Conservation (phyloP, 2,113 vertebrate species). For the Athene cunicularia region DNA sequence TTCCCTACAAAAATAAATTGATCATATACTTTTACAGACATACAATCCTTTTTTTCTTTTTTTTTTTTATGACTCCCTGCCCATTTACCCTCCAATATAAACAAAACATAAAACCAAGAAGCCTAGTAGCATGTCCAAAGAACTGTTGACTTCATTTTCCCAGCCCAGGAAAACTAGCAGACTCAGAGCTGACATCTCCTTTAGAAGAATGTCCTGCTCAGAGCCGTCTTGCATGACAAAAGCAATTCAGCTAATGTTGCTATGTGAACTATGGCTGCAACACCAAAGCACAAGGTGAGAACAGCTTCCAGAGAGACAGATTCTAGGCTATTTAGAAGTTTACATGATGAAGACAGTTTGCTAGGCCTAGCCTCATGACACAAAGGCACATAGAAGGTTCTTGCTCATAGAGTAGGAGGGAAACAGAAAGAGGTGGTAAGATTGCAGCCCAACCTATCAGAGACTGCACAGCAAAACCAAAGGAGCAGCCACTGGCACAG, state of each 20-base stretch:
- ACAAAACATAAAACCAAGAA: background rate
- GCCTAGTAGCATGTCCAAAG: background rate
- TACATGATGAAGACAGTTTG: background rate
- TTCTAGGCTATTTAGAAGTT: background rate
- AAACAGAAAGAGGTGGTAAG: background rate
- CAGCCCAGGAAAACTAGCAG: background rate
- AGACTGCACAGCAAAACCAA: background rate
- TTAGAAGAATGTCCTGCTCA: background rate
- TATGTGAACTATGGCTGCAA: background rate
- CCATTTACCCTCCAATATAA: background rate
- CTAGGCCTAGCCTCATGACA: background rate
- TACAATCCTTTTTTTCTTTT: background rate
- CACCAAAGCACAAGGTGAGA: background rate
- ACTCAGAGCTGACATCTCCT: background rate
- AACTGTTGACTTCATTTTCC: background rate
- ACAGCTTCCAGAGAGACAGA: background rate
- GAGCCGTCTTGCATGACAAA: background rate
- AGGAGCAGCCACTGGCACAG: background rate
- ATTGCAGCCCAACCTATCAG: background rate
- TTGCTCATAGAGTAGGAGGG: background rate
- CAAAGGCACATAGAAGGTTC: background rate
- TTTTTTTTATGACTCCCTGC: background rate
- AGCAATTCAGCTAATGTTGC: background rate
- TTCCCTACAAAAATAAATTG: conserved; percentile 43
- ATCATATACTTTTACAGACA: conserved; percentile 43